phyloP scores from a whole-genome alignment of 2,797 vertebrate species.

The Psittacula derbiana region DNA sequence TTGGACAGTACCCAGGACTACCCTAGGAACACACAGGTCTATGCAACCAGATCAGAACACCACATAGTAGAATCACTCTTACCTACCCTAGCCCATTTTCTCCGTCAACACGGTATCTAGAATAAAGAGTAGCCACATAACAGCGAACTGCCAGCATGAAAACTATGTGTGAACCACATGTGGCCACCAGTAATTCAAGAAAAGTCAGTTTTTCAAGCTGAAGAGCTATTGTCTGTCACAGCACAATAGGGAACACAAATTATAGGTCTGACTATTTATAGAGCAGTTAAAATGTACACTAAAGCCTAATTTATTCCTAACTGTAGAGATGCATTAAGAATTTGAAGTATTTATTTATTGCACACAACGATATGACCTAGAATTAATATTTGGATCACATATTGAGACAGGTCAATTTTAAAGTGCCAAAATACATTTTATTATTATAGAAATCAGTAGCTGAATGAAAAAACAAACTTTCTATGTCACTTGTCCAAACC shows the following conservation, averaged over 20 bases:
- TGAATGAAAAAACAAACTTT: background rate
- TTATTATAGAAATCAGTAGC: background rate
- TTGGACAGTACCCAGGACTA: background rate
- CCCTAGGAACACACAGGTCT: background rate
- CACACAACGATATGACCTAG: background rate
- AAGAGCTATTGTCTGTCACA: background rate
- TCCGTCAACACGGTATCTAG: background rate
- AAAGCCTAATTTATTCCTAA: background rate
- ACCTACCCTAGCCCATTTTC: background rate
- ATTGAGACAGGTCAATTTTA: background rate
- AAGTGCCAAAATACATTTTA: background rate
- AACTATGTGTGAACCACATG: background rate
- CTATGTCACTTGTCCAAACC: background rate
- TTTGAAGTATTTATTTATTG: background rate
- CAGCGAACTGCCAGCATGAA: background rate
- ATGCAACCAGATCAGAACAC: background rate
- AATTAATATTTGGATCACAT: background rate
- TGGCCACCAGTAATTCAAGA: background rate
- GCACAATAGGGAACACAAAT: background rate
- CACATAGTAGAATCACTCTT: background rate
- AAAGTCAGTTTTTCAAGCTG: background rate
- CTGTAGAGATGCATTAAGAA: background rate
- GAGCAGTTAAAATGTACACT: background rate
- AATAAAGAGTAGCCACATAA: background rate
- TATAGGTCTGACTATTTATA: background rate